A percentile compares a stretch with the other conserved stretches of the same genome.
Evolutionary conservation across 2,797 vertebrate species (phyloP).

Genomic region (Notolepis coatsorum): DNA sequence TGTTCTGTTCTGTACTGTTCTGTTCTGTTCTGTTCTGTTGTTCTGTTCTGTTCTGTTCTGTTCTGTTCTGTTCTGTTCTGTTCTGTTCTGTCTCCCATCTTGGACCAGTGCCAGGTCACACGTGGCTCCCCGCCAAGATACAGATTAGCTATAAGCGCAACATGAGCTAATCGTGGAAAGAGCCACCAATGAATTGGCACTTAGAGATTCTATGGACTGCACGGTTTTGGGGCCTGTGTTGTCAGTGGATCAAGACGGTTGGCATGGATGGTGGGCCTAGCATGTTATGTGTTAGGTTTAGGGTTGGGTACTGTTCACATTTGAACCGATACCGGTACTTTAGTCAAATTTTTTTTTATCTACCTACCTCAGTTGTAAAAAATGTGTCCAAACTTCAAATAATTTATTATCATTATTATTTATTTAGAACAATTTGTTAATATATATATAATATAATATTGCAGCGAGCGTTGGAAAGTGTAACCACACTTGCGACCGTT

Average conservation of each 20-base stretch:
- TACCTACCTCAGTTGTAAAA: no score
- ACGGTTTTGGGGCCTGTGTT: slow-evolving; percentile 48
- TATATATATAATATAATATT: no score
- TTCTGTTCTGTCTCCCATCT: slow-evolving; percentile 48
- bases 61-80: background rate
- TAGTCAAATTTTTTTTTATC: no score
- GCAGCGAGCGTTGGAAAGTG: no score
- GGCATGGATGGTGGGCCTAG: slow-evolving; percentile 6
- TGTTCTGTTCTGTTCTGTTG: slow-evolving; percentile 21
- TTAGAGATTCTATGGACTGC: slow-evolving; percentile 62
- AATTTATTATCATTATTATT: no score
- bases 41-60: background rate
- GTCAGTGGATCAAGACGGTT: slow-evolving; percentile 48
- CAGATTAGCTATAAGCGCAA: slow-evolving; percentile 79
- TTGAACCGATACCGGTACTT: background rate
- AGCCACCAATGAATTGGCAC: slow-evolving; percentile 75
- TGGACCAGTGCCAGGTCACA: slow-evolving; percentile 76
- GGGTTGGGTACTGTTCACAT: no score
- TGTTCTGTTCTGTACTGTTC: slow-evolving; percentile 63
- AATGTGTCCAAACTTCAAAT: no score
- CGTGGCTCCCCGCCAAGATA: slow-evolving; percentile 73
- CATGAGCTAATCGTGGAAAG: slow-evolving; percentile 77
- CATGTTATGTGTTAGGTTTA: slow-evolving; percentile 14
- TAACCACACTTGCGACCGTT: no score
- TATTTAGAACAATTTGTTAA: no score